phyloP scores from a whole-genome alignment of 64 coral and sea anemone species.

The Montipora sp. region DNA sequence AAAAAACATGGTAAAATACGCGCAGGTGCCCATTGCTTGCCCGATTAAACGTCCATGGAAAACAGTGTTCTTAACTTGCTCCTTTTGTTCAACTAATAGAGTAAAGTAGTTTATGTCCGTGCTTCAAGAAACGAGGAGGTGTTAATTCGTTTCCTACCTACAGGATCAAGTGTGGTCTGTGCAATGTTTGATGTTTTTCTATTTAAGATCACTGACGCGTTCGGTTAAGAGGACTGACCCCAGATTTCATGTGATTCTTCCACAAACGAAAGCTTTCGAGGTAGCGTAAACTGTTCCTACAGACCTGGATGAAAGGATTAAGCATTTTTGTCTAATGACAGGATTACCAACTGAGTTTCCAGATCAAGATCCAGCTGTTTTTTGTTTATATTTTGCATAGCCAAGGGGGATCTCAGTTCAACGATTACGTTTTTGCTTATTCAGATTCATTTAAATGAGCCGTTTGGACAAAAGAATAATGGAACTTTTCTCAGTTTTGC shows the following conservation, averaged over 20 bases:
- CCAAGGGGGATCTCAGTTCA: neutral
- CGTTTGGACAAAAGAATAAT: neutral
- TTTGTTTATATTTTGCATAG: conserved; percentile 1
- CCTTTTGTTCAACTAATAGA: neutral
- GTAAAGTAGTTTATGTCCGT: neutral
- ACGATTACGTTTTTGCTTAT: neutral
- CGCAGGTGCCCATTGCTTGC: neutral
- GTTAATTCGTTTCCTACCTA: neutral
- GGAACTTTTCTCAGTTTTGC: neutral
- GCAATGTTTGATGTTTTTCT: too few species aligned
- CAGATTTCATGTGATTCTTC: neutral
- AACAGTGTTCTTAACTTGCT: neutral
- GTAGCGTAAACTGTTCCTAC: neutral
- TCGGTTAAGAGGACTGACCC: too few species aligned
- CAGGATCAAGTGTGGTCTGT: neutral
- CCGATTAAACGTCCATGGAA: neutral
- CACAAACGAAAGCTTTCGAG: neutral
- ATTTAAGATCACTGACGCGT: too few species aligned
- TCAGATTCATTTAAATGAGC: neutral
- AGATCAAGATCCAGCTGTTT: neutral
- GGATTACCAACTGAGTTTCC: neutral
- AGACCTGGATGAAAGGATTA: neutral
- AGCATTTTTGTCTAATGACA: neutral
- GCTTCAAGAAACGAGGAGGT: neutral
- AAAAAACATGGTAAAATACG: neutral